A percentile compares a stretch with the other conserved stretches of the same genome.
Evolutionary conservation across 2,888 invertebrate genomes (phyloP).

Genomic region (Seira ritae): DNA sequence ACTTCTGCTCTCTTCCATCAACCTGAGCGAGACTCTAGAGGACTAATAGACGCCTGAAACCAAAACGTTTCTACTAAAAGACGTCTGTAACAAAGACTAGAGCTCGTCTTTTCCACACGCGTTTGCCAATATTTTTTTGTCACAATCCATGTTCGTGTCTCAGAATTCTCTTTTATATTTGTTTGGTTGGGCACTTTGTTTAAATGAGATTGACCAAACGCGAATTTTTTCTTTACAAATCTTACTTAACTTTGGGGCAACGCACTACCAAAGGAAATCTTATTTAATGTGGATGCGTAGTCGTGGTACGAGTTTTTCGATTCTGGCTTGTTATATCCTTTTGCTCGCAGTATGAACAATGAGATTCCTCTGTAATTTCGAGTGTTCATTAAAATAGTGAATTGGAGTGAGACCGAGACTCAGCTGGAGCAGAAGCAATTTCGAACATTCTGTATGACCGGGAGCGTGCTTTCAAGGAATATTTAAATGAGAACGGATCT

Average conservation of each 20-base stretch:
- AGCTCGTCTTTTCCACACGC: too few species aligned
- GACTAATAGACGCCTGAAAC: neutral
- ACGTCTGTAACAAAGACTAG: neutral
- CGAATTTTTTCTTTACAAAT: neutral
- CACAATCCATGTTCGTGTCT: neutral
- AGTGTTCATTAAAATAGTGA: constrained; percentile 21
- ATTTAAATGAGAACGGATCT: constrained; percentile 30
- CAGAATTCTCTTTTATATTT: neutral
- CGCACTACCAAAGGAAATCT: too few species aligned
- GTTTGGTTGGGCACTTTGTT: neutral
- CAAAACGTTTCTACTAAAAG: neutral
- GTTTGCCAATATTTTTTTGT: constrained; percentile 21
- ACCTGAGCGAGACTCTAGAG: constrained; percentile 40
- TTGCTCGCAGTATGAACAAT: constrained; percentile 4
- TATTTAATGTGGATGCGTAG: neutral
- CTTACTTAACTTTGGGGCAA: too few species aligned
- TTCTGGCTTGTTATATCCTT: too few species aligned
- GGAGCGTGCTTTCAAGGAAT: constrained; percentile 18
- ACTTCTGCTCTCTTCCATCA: constrained; percentile 22
- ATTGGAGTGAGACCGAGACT: constrained; percentile 23
- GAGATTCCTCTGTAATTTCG: constrained; percentile 6
- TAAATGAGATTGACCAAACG: neutral
- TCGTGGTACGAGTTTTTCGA: too few species aligned
- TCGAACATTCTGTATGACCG: neutral
- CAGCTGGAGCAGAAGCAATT: constrained; percentile 36